phyloP scores from a whole-genome alignment of 2,113 vertebrate genomes.

The Elanoides forficatus region DNA sequence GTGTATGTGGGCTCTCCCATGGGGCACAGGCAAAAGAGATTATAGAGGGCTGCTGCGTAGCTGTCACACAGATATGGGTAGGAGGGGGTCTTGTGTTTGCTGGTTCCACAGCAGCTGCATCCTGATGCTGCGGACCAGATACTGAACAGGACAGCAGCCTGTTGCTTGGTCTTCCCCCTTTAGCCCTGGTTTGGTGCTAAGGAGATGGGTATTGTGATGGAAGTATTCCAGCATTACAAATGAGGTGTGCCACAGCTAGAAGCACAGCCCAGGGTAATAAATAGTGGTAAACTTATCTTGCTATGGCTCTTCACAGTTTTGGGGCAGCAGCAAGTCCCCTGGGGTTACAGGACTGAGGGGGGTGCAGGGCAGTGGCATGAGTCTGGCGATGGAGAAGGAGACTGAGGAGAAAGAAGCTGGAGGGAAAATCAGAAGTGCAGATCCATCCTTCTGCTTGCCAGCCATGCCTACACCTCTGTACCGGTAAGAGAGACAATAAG shows the following conservation, averaged over 20 bases:
- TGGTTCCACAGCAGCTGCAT: background rate
- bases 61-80: background rate
- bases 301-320: background rate
- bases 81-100: background rate
- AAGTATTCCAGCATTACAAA: background rate
- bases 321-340: background rate
- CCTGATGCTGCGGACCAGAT: background rate
- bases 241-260: background rate
- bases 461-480: background rate
- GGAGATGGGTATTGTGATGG: background rate
- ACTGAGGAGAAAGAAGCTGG: background rate
- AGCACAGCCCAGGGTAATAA: background rate
- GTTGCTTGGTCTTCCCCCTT: background rate
- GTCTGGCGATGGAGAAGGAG: background rate
- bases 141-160: background rate
- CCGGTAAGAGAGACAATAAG: background rate
- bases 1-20: rapidly evolving
- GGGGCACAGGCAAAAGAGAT: background rate
- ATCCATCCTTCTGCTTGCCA: background rate
- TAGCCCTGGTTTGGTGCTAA: background rate
- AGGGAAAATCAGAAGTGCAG: background rate
- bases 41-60: background rate
- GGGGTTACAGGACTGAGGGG: background rate
- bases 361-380: background rate
- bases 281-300: background rate